Percentiles rank a stretch among this genome's conserved stretches.
Evolutionary conservation across 2,797 vertebrate species (phyloP).

Genomic region (Cygnus olor): DNA sequence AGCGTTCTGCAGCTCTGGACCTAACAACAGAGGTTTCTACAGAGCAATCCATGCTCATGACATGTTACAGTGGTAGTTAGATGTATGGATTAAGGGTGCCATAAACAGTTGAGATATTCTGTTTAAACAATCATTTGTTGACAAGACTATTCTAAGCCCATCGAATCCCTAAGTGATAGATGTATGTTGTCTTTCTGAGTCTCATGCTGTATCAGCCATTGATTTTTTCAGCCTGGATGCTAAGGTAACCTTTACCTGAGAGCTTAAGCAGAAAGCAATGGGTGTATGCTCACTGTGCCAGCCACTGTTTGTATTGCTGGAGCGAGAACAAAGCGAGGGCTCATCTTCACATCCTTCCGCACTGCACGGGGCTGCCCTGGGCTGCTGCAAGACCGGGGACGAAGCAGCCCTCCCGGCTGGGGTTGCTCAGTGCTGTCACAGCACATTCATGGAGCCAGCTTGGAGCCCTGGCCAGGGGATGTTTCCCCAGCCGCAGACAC

Average conservation of each 20-base stretch:
- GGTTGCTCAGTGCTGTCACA: accelerated
- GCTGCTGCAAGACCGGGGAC: neutral
- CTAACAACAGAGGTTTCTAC: constrained; percentile 58
- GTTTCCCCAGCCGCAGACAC: neutral
- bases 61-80: constrained; percentile 29
- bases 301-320: constrained; percentile 31
- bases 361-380: neutral
- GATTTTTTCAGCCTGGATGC: constrained; percentile 71
- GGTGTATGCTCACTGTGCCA: neutral
- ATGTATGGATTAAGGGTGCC: constrained; percentile 66
- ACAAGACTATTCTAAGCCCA: constrained; percentile 76
- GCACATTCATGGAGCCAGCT: accelerated
- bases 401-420: neutral
- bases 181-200: constrained; percentile 71
- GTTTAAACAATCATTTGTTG: constrained; percentile 76
- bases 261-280: constrained; percentile 38
- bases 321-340: neutral
- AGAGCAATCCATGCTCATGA: neutral
- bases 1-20: constrained; percentile 25
- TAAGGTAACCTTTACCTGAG: constrained; percentile 72
- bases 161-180: constrained; percentile 75
- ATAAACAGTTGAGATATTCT: constrained; percentile 72
- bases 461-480: accelerated
- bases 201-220: constrained; percentile 68
- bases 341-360: neutral